Evolutionary conservation across 2,113 vertebrate genomes (phyloP).

Genomic region (Ibidorhyncha struthersii): DNA sequence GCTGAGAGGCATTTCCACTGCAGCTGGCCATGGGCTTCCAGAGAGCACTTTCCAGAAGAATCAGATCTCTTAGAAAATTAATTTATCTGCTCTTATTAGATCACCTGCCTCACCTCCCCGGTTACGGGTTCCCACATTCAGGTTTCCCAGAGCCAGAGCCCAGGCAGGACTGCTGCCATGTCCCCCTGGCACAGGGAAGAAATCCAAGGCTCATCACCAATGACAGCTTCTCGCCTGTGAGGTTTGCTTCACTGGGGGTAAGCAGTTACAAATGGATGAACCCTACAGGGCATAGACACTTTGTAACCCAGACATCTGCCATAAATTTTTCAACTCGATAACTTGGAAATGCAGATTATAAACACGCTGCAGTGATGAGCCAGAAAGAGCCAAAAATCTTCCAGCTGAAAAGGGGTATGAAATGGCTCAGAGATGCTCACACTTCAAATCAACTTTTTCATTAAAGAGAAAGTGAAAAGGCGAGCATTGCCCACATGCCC

Average conservation of each 20-base stretch:
- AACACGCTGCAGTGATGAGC: not conserved
- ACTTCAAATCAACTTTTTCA: not conserved
- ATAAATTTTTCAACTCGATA: fast-evolving
- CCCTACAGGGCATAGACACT: not conserved
- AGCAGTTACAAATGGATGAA: not conserved
- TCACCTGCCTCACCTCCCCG: not conserved
- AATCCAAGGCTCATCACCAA: not conserved
- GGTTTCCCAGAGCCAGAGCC: not conserved
- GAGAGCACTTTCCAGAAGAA: not conserved
- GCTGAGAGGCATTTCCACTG: not conserved
- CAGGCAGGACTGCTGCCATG: not conserved
- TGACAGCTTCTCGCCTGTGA: not conserved
- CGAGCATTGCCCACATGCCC: not conserved
- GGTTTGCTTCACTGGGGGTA: not conserved
- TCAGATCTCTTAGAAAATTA: not conserved
- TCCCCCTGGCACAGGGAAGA: not conserved
- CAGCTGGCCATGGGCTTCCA: not conserved
- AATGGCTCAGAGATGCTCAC: not conserved
- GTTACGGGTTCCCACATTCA: not conserved
- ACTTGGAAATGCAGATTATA: not conserved
- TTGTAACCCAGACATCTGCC: not conserved
- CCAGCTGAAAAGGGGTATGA: not conserved
- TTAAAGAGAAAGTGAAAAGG: not conserved
- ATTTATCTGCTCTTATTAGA: not conserved
- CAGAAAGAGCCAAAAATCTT: not conserved